Base-by-base conservation (phyloP, 2,113 vertebrate genomes). In the Panthera leo region DNA sequence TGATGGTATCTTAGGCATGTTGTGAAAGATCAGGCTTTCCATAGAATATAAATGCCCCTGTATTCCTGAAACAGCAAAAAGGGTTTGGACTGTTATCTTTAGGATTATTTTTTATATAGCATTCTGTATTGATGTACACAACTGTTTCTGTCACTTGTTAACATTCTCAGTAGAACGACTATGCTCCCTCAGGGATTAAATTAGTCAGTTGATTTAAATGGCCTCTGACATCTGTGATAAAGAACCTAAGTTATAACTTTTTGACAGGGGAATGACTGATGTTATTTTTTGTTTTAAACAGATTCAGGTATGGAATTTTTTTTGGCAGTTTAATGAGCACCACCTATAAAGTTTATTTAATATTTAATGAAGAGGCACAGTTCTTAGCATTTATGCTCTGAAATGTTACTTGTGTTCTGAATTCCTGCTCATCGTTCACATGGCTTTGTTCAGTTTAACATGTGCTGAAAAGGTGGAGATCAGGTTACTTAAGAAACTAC, bases 201-300 rank as follows among this genome's bases (percentile, higher is more conserved):
- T 96, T 92, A 53, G 80, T 80, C n/a, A 95, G 21, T 34, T 80
- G 84, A 73, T 58, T 80, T 68, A 80, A 80, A 68, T 91, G 29
- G 85, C 48, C 34, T 88, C 39, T 85, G 36, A 42, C 75, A 34
- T 80, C 21, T 95, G 13, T 73, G 87, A 87, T 87, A 53, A 87
- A 78, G n/a, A 90, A 68, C 34, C 19, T 53, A n/a, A 92, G 55
- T 58, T 80, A 5, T 39, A 63, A 86, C n/a, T 53, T 25, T 71
- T 51, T 86, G 42, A 21, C 13, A 92, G 21, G 73, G 42, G 73
- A 95, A 31, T 83, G 55, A 42, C 84, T 87, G 55, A 29, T 92
- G 1, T 51, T 82, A 73, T n/a, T 92, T 65, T 95, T 87, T 75
- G 34, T 88, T n/a, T 75, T 88, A 92, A 92, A 53, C 29, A 92